Percentiles rank a stretch among this genome's conserved stretches.
These are phyloP conservation scores for Staurois parvus DNA, from an alignment of 2,797 vertebrate species.

Conservation along the genomic window DNA sequence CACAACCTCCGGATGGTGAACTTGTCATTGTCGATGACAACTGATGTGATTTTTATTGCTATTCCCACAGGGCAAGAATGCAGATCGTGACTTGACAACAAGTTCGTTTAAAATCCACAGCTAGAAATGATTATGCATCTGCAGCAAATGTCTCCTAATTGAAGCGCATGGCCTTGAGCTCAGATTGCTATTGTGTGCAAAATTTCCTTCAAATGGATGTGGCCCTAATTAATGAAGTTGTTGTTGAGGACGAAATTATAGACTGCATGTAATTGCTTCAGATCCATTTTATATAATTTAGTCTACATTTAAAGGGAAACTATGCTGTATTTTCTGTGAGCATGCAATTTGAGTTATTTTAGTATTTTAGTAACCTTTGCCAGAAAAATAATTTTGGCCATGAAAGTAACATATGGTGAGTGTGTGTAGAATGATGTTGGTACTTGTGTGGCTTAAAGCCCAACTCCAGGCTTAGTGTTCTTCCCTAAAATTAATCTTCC, in stretches of 20 bases:
- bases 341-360: too few relatives aligned
- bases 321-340: too few relatives aligned
- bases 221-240: not conserved
- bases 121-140: constrained; percentile 7
- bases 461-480: too few relatives aligned
- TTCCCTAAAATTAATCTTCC: too few relatives aligned
- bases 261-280: too few relatives aligned
- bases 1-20: constrained; percentile 2
- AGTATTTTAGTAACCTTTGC: too few relatives aligned
- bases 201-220: not conserved
- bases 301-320: too few relatives aligned
- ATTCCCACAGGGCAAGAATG: constrained; percentile 16
- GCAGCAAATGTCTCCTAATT: constrained; percentile 8
- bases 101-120: constrained; percentile 12
- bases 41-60: constrained; percentile 36
- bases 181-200: not conserved
- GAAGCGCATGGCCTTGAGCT: not conserved
- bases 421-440: too few relatives aligned
- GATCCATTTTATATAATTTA: too few relatives aligned
- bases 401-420: too few relatives aligned
- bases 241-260: not conserved
- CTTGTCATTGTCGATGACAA: constrained; percentile 21
- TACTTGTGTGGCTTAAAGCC: too few relatives aligned
- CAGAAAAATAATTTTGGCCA: too few relatives aligned
- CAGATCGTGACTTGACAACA: constrained; percentile 3